Percentiles rank a stretch among this genome's conserved stretches.
Conservation (phyloP, 2,888 invertebrate species). For the Ichneumoninae sp. region DNA sequence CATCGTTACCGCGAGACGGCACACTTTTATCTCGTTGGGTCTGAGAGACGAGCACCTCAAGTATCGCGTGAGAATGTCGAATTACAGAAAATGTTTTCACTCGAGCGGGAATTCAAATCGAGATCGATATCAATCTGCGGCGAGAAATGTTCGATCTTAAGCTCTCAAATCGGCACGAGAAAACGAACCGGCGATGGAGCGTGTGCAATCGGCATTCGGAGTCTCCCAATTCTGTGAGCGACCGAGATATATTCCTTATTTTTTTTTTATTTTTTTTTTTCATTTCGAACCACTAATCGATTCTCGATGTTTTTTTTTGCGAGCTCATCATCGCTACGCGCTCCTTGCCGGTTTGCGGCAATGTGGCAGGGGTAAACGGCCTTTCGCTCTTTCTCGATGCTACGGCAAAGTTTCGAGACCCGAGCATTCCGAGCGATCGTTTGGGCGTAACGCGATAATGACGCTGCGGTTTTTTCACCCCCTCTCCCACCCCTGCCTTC, state of each 20-base stretch:
- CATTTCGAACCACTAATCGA: conserved; percentile 25
- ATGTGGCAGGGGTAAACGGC: conserved; percentile 37
- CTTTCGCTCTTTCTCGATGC: conserved; percentile 10
- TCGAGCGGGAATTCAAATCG: background rate
- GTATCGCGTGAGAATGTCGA: too few species aligned
- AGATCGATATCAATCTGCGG: conserved; percentile 15
- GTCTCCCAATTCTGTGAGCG: conserved; percentile 21
- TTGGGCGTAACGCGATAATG: conserved; percentile 71
- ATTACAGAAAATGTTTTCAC: too few species aligned
- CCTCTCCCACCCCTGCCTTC: conserved; percentile 12
- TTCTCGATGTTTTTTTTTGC: conserved; percentile 9
- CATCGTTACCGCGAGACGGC: background rate
- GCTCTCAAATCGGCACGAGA: conserved; percentile 13
- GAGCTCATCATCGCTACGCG: background rate
- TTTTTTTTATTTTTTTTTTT: background rate
- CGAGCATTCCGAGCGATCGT: conserved; percentile 65
- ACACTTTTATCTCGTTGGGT: background rate
- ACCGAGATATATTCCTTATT: background rate
- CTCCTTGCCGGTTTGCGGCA: conserved; percentile 10
- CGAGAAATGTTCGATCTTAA: background rate
- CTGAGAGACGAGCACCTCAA: background rate
- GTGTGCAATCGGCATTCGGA: conserved; percentile 23
- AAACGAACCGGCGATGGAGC: background rate
- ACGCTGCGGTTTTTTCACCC: conserved; percentile 55
- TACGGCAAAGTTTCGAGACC: conserved; percentile 23